phyloP scores from a whole-genome alignment of 2,113 vertebrate genomes.

The Aleadryas rufinucha region DNA sequence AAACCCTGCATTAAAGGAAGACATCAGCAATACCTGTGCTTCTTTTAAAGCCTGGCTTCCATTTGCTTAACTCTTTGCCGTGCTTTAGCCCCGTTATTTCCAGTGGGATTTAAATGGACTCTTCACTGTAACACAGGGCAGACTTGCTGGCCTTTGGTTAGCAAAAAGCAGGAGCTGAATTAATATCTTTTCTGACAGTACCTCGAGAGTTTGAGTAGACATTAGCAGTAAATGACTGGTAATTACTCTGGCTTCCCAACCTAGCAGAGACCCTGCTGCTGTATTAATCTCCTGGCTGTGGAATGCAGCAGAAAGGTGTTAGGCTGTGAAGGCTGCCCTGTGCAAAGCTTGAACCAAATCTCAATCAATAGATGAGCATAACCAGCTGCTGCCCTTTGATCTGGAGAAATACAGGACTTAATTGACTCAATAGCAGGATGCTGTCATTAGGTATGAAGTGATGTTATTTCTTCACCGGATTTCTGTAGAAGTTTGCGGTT shows the following conservation, averaged over 20 bases:
- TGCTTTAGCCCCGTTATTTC: background rate
- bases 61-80: background rate
- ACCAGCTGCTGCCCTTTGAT: background rate
- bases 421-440: background rate
- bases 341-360: background rate
- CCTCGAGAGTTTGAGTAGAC: background rate
- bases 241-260: background rate
- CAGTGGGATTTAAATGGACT: background rate
- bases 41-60: background rate
- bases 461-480: background rate
- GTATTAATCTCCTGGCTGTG: background rate
- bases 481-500: background rate
- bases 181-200: background rate
- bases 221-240: slow-evolving; percentile 7
- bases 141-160: background rate
- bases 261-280: background rate
- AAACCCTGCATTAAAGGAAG: background rate
- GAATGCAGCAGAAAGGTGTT: background rate
- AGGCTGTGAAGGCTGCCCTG: background rate
- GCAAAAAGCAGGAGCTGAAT: background rate
- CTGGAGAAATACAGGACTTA: background rate
- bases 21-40: background rate
- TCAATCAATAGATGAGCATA: background rate
- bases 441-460: background rate
- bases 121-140: background rate